phyloP scores from a whole-genome alignment of 2,888 invertebrate genomes.

The Carpatolechia fugitivella region DNA sequence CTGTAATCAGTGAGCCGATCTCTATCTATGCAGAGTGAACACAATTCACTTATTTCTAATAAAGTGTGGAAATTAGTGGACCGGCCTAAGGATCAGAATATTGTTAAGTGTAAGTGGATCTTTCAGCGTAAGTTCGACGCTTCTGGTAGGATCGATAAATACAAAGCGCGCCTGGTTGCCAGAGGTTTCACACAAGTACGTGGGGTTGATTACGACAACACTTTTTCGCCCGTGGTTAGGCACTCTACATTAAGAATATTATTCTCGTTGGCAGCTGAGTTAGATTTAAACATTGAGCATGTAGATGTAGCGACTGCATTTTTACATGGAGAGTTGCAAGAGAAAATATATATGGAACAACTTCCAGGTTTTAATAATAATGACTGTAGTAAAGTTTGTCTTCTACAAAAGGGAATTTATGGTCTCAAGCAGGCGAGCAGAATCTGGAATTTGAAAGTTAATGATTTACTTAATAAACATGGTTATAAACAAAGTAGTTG shows the following conservation, averaged over 20 bases:
- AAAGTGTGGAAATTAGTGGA: constrained; percentile 23
- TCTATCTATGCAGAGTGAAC: constrained; percentile 19
- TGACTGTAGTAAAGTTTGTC: constrained; percentile 10
- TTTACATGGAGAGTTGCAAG: too few species aligned
- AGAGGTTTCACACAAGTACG: too few species aligned
- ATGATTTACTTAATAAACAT: constrained; percentile 8
- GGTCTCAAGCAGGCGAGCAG: constrained; percentile 17
- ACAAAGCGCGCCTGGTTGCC: constrained; percentile 24
- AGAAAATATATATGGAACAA: too few species aligned
- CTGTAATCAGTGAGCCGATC: too few species aligned
- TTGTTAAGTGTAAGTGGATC: constrained; percentile 24
- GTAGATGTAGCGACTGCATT: too few species aligned
- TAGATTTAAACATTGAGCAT: constrained; percentile 17
- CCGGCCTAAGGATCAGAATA: constrained; percentile 12
- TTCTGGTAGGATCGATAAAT: constrained; percentile 19
- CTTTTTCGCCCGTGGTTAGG: too few species aligned
- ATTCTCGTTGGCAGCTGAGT: constrained; percentile 16
- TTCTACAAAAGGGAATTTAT: constrained; percentile 22
- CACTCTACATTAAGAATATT: constrained; percentile 3
- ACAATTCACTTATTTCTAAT: too few species aligned
- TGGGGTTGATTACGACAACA: too few species aligned
- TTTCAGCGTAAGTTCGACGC: constrained; percentile 21
- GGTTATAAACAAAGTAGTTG: constrained; percentile 7
- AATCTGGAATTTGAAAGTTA: too few species aligned
- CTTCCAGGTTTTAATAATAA: constrained; percentile 15